A percentile compares a stretch with the other conserved stretches of the same genome.
Conservation (phyloP, 2,113 vertebrate genomes). For the Pholis gunnellus region DNA sequence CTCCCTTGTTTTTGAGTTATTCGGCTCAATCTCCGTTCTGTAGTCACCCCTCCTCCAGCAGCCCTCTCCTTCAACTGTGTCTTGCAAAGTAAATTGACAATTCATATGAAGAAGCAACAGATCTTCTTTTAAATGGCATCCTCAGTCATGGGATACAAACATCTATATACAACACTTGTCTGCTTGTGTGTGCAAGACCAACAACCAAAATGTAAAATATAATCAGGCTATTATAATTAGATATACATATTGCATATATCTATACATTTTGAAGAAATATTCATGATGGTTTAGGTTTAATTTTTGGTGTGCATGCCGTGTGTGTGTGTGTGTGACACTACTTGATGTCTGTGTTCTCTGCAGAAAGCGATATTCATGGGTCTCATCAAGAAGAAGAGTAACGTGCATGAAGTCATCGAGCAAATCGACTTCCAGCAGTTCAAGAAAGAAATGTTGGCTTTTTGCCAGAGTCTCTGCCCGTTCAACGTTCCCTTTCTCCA, state of each 20-base stretch:
- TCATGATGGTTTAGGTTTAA: background rate
- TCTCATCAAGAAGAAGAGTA: slow-evolving; percentile 83
- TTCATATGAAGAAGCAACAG: background rate
- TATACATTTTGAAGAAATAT: background rate
- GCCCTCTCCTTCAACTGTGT: background rate
- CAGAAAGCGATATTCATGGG: slow-evolving; percentile 85
- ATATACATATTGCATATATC: background rate
- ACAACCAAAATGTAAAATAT: background rate
- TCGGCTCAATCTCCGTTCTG: background rate
- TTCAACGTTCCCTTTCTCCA: slow-evolving; percentile 84
- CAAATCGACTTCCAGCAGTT: slow-evolving; percentile 87
- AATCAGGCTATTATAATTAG: background rate
- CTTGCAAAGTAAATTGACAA: background rate
- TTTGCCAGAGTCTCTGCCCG: slow-evolving; percentile 81
- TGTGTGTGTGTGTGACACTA: background rate
- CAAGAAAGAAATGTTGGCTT: slow-evolving; percentile 85
- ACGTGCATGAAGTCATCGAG: slow-evolving; percentile 82
- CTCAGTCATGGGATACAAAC: background rate
- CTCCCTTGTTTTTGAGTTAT: background rate
- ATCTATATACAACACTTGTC: background rate
- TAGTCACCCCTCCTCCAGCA: background rate
- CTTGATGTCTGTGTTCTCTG: slow-evolving; percentile 23
- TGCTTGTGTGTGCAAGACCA: background rate
- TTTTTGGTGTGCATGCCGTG: background rate
- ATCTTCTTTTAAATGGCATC: background rate